phyloP scores from a whole-genome alignment of 2,888 invertebrate genomes.

The Tricholauxania praeusta region DNA sequence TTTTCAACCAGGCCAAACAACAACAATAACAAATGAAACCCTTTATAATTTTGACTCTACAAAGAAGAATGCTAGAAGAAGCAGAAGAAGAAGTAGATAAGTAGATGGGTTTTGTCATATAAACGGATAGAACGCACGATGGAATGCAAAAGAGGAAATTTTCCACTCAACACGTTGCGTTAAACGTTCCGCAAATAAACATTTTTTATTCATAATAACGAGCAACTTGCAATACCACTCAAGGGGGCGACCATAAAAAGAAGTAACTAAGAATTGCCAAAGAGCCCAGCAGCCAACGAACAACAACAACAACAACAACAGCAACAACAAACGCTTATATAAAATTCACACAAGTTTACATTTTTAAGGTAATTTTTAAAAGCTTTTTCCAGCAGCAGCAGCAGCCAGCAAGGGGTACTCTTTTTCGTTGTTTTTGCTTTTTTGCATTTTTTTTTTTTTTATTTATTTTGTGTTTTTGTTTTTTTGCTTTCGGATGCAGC shows the following conservation, averaged over 20 bases:
- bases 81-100: neutral
- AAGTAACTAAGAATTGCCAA: conserved; percentile 34
- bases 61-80: neutral
- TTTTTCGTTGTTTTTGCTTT: neutral
- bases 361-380: conserved; percentile 29
- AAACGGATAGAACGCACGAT: neutral
- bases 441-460: neutral
- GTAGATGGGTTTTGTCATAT: neutral
- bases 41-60: conserved; percentile 24
- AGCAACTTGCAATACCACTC: conserved; percentile 57
- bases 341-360: conserved; percentile 33
- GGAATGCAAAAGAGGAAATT: conserved; percentile 7
- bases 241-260: conserved; percentile 52
- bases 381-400: neutral
- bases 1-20: neutral
- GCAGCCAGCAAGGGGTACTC: neutral
- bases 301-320: conserved; percentile 44
- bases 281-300: conserved; percentile 17
- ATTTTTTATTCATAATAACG: conserved; percentile 61
- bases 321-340: conserved; percentile 32
- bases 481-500: conserved; percentile 29
- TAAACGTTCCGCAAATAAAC: conserved; percentile 60
- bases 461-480: conserved; percentile 10
- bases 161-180: conserved; percentile 45
- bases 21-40: conserved; percentile 11